A percentile compares a stretch with the other conserved stretches of the same genome.
Evolutionary conservation across 2,797 vertebrate genomes (phyloP).

Genomic region (Toxotes lorentzi): DNA sequence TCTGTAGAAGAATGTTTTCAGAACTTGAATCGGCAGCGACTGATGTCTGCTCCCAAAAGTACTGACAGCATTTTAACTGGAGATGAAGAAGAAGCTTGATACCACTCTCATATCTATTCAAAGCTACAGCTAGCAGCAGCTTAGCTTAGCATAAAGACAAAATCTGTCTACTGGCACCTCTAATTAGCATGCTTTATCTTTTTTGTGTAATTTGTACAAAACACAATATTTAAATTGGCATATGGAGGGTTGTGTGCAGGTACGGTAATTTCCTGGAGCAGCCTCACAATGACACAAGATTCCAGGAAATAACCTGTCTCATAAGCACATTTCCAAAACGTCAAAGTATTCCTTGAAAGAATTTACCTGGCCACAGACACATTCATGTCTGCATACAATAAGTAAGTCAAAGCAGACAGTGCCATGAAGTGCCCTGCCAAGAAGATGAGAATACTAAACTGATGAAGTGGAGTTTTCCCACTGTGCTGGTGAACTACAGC

Average conservation of each 20-base stretch:
- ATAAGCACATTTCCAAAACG: not conserved
- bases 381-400: not conserved
- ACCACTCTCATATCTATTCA: not conserved
- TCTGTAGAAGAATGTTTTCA: not conserved
- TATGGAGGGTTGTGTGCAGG: not conserved
- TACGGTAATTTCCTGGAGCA: not conserved
- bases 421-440: not conserved
- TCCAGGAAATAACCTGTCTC: not conserved
- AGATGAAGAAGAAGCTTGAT: not conserved
- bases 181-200: no score
- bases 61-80: not conserved
- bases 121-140: not conserved
- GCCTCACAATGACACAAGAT: no score
- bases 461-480: not conserved
- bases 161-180: no score
- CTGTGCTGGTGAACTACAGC: not conserved
- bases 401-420: constrained; percentile 13
- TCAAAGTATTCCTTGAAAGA: not conserved
- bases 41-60: not conserved
- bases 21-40: not conserved
- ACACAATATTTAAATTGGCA: not conserved
- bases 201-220: not conserved
- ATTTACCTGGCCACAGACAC: not conserved
- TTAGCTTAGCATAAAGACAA: not conserved
- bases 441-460: no score